These are phyloP conservation scores for Lottia gigantea DNA, from an alignment of 2,888 invertebrate species.

Conservation along the genomic window DNA sequence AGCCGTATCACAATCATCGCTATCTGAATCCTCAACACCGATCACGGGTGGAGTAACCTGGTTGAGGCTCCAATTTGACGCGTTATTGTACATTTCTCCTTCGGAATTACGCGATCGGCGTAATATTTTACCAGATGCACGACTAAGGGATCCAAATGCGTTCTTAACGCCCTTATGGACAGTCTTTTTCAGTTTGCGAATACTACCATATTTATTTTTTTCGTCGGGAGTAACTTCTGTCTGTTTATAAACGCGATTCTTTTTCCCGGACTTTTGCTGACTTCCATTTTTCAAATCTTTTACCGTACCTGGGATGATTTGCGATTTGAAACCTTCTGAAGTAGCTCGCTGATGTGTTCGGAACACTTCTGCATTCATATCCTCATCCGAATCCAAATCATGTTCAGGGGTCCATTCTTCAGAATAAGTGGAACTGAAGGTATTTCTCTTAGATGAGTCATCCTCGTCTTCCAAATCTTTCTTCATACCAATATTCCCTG, in stretches of 20 bases:
- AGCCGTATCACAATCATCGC: conserved; percentile 12
- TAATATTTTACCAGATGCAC: conserved; percentile 48
- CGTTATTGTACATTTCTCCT: conserved; percentile 34
- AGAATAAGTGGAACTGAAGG: conserved; percentile 22
- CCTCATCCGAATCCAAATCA: conserved; percentile 58
- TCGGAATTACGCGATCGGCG: conserved; percentile 46
- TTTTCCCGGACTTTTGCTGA: conserved; percentile 21
- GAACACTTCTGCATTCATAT: conserved; percentile 41
- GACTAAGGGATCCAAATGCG: conserved; percentile 55
- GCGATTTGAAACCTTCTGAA: conserved; percentile 50
- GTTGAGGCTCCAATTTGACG: conserved; percentile 35
- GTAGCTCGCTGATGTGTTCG: conserved; percentile 21
- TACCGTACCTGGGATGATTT: conserved; percentile 45
- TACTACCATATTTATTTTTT: conserved; percentile 47
- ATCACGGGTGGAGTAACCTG: background rate
- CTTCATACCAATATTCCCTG: background rate
- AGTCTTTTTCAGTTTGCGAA: conserved; percentile 49
- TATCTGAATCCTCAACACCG: conserved; percentile 3
- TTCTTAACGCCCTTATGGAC: conserved; percentile 50
- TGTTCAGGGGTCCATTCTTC: conserved; percentile 57
- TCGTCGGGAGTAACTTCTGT: conserved; percentile 26
- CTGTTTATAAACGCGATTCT: conserved; percentile 7
- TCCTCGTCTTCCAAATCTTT: background rate
- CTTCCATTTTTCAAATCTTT: conserved; percentile 41
- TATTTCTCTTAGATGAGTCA: background rate